Base-by-base conservation (phyloP, 1,140 invertebrate genomes). In the Heliothis virescens region DNA sequence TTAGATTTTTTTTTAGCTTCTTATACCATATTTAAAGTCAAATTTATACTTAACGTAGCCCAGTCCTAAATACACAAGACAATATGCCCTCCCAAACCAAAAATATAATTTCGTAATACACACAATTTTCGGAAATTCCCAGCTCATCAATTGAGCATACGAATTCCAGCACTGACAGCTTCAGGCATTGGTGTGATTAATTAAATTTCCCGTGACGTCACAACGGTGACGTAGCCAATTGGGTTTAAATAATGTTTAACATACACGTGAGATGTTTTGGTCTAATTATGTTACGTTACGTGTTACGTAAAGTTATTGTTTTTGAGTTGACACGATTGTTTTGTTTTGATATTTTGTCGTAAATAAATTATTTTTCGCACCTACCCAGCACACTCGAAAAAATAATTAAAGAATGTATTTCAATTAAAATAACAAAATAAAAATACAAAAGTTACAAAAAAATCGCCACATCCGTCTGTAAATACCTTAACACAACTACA, bases 201-300 rank as follows among this genome's bases (percentile, higher is more conserved):
- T 65, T 50, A 55, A 76, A 65, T 76, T 55, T 60, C 48, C 5
- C n/a, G 12, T 76, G 60, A 76, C 60, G 74, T 76, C 74, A 65
- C 74, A 53, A 18, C 5, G n/a, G 57, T 75, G 73, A 75, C 59
- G 73, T 63, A 26, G 57, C 41, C 41, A 67, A 67, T 67, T 55
- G 34, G 16, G 34, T 60, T 59, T 52, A 47, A 75, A 62, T 75
- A 41, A 60, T 73, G 63, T 67, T 67, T 18, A 67, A 67, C 16
- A n/a, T 41, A 34, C 41, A 16, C 63, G 16, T 18, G 55, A 15
- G 55, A 50, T 67, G 63, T 67, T 67, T 21, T 48, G 16, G 15
- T 67, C 34, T 76, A 72, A 72, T 26, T 3, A 15, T 41, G 26
- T 72, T 72, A 57, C n/a, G 72, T 74, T 74, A 11, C 11, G 15